A percentile compares a stretch with the other conserved stretches of the same genome.
Conservation (phyloP, 1,140 invertebrate genomes). For the Subanguina moxae region DNA sequence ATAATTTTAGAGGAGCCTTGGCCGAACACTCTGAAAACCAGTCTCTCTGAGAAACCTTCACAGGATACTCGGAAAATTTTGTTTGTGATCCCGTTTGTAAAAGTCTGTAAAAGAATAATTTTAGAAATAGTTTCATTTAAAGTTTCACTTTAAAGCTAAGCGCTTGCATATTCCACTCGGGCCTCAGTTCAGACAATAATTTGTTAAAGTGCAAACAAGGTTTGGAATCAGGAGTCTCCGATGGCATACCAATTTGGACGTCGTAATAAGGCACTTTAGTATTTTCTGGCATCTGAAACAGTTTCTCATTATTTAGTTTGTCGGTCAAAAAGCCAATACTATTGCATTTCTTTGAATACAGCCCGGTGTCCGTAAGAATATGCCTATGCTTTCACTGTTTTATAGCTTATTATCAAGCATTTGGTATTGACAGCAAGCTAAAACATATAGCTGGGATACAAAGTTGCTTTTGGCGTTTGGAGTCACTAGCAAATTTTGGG, state of each 20-base stretch:
- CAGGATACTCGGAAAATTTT: constrained; percentile 74
- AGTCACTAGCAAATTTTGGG: too few relatives aligned
- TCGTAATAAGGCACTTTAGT: constrained; percentile 1
- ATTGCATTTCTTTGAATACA: too few relatives aligned
- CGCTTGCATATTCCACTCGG: not conserved
- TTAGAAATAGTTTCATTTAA: too few relatives aligned
- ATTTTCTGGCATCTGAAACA: not conserved
- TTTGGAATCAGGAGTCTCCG: not conserved
- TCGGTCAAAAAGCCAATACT: too few relatives aligned
- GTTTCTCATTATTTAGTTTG: too few relatives aligned
- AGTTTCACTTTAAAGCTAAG: constrained; percentile 1
- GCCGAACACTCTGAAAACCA: constrained; percentile 85
- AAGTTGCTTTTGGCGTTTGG: too few relatives aligned
- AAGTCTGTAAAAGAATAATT: constrained; percentile 67
- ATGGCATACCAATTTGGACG: not conserved
- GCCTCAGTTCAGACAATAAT: not conserved
- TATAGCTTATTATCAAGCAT: too few relatives aligned
- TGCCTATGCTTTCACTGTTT: too few relatives aligned
- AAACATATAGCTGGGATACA: too few relatives aligned
- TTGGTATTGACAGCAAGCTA: too few relatives aligned
- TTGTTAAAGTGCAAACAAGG: not conserved
- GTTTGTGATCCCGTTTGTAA: constrained; percentile 92
- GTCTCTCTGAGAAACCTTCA: constrained; percentile 68
- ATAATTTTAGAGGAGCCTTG: constrained; percentile 87
- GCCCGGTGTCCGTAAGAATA: too few relatives aligned